Evolutionary conservation across 2,797 vertebrate genomes (phyloP).

Genomic region (Sardinella longiceps): DNA sequence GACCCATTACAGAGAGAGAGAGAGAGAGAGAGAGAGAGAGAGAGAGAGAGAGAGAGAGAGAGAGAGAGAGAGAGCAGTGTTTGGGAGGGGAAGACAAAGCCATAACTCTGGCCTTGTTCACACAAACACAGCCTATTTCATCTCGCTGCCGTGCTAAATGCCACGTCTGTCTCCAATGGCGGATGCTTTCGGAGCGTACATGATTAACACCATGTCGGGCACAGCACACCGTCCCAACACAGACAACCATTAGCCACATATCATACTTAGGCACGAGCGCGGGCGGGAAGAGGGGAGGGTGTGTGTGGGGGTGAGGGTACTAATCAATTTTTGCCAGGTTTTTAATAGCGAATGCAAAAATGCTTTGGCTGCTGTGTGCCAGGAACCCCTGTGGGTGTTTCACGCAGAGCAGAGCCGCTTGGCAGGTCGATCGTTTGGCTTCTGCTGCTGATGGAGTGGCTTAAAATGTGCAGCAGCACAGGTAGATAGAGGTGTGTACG

Average conservation of each 20-base stretch:
- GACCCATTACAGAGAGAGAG: not conserved
- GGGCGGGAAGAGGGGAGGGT: not conserved
- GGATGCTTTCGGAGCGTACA: not conserved
- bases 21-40: no score
- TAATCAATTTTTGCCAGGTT: not conserved
- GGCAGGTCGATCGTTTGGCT: not conserved
- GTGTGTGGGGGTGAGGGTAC: no score
- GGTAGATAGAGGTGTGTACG: not conserved
- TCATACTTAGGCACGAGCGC: not conserved
- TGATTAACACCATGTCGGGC: not conserved
- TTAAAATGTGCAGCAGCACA: not conserved
- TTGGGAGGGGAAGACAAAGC: not conserved
- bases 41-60: no score
- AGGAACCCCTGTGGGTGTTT: not conserved
- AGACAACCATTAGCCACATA: not conserved
- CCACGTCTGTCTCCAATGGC: not conserved
- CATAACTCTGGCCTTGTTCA: slow-evolving; percentile 4
- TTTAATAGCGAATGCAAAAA: not conserved
- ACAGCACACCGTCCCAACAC: not conserved
- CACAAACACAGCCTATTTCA: slow-evolving; percentile 14
- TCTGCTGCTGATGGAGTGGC: not conserved
- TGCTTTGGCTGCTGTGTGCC: not conserved
- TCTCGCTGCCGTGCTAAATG: not conserved
- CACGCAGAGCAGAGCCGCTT: not conserved
- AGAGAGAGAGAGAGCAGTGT: not conserved